These are phyloP conservation scores for Apteryx mantelli DNA, from an alignment of 2,113 vertebrate species.

Conservation along the genomic window DNA sequence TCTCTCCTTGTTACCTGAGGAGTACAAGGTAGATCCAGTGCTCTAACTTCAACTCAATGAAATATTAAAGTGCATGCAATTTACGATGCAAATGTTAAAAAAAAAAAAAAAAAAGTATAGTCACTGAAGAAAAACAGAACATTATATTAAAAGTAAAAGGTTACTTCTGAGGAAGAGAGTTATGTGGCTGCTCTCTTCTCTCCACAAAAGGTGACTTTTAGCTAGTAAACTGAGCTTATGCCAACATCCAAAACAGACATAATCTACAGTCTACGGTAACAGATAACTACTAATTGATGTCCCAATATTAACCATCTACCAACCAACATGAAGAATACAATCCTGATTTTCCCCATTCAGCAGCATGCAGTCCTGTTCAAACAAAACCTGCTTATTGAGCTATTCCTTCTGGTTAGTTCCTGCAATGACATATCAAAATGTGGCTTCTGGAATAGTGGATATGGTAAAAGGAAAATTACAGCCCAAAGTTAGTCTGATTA, in stretches of 20 bases:
- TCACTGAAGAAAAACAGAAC: background rate
- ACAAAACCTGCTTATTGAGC: background rate
- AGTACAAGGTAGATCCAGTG: background rate
- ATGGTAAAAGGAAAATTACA: background rate
- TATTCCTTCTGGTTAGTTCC: background rate
- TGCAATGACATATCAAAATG: background rate
- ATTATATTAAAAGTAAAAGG: background rate
- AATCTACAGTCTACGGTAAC: background rate
- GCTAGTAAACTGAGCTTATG: background rate
- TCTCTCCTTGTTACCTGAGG: background rate
- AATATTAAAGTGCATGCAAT: background rate
- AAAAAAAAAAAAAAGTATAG: background rate
- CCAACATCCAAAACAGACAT: background rate
- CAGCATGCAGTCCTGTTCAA: background rate
- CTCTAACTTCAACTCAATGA: background rate
- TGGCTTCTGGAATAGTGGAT: background rate
- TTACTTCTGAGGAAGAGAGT: background rate
- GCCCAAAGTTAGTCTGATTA: background rate
- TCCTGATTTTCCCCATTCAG: background rate
- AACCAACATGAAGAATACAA: background rate
- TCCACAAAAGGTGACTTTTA: background rate
- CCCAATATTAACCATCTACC: background rate
- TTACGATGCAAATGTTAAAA: background rate
- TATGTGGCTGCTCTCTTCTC: background rate
- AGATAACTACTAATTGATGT: background rate